phyloP scores from a whole-genome alignment of 1,140 invertebrate genomes.

The Aphelinus atriplicis region DNA sequence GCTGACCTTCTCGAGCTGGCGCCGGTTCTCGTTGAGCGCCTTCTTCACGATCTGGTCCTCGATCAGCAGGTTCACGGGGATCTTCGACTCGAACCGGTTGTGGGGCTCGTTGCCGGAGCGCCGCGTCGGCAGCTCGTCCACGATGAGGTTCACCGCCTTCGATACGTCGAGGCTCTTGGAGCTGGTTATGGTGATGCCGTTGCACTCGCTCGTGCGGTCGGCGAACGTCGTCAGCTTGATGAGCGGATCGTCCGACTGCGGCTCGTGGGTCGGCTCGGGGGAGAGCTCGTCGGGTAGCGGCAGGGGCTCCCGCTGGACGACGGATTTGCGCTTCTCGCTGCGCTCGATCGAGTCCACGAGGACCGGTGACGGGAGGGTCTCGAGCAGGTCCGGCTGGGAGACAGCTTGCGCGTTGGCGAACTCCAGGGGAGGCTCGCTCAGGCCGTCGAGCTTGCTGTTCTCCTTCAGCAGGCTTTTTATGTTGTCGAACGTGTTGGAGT shows the following conservation, averaged over 20 bases:
- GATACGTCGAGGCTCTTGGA: constrained; percentile 54
- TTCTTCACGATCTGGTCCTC: constrained; percentile 65
- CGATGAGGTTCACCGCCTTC: constrained; percentile 35
- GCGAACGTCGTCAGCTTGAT: constrained; percentile 39
- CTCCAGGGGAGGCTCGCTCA: constrained; percentile 67
- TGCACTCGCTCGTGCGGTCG: constrained; percentile 46
- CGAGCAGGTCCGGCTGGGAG: constrained; percentile 67
- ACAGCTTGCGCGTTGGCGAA: constrained; percentile 59
- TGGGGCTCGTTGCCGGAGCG: constrained; percentile 42
- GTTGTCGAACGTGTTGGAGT: constrained; percentile 82
- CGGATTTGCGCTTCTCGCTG: constrained; percentile 52
- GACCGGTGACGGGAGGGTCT: constrained; percentile 48
- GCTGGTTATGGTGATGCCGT: constrained; percentile 47
- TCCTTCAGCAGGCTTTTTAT: constrained; percentile 77
- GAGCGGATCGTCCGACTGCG: background rate
- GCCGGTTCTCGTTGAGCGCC: constrained; percentile 60
- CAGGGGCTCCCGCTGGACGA: constrained; percentile 45
- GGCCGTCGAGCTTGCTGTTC: constrained; percentile 62
- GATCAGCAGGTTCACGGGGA: constrained; percentile 60
- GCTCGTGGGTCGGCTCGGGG: constrained; percentile 42
- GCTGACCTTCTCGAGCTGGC: constrained; percentile 63
- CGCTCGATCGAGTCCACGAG: constrained; percentile 73
- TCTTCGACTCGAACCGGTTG: constrained; percentile 51
- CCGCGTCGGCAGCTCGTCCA: constrained; percentile 38
- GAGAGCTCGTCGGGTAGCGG: constrained; percentile 56